These are phyloP conservation scores for Elysia crispata DNA, from an alignment of 2,888 invertebrate species.

Conservation along the genomic window DNA sequence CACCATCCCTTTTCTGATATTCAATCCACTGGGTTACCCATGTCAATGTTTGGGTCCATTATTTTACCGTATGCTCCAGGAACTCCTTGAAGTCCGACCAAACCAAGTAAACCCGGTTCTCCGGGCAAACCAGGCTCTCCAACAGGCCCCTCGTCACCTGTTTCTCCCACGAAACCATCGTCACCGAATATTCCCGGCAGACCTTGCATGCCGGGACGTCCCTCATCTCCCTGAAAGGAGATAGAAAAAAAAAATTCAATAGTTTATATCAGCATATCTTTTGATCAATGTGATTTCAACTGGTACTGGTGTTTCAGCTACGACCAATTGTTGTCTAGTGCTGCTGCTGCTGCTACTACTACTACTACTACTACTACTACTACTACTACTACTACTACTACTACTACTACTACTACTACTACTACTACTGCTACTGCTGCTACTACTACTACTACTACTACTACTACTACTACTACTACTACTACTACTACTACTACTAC, in stretches of 20 bases:
- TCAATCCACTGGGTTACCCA: too few species aligned
- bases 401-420: neutral
- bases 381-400: neutral
- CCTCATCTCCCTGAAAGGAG: neutral
- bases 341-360: neutral
- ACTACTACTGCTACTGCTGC: neutral
- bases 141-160: neutral
- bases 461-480: neutral
- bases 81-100: too few species aligned
- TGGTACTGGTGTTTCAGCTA: too few species aligned
- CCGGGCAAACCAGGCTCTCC: conserved; percentile 18
- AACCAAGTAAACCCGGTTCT: neutral
- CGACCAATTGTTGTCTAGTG: neutral
- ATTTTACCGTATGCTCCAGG: too few species aligned
- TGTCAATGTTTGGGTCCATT: too few species aligned
- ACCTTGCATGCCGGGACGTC: neutral
- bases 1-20: too few species aligned
- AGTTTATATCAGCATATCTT: too few species aligned
- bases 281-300: too few species aligned
- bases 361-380: neutral
- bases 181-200: conserved; percentile 40
- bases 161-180: conserved; percentile 24
- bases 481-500: neutral
- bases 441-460: neutral
- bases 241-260: too few species aligned